phyloP scores from a whole-genome alignment of 2,888 invertebrate species.

The Toxonevra muliebris region DNA sequence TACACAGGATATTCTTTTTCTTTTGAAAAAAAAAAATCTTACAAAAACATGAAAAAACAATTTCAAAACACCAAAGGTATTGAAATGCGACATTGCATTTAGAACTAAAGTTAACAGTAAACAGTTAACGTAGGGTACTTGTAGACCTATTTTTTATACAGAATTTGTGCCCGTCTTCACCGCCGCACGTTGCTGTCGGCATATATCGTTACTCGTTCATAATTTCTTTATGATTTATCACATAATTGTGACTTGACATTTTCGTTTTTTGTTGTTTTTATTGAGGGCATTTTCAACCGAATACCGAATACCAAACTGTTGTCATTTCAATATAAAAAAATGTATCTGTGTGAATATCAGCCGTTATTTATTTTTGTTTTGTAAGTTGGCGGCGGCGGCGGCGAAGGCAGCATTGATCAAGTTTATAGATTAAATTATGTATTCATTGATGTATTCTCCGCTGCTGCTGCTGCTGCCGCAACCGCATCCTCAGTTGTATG shows the following conservation, averaged over 20 bases:
- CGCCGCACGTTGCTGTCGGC: conserved; percentile 52
- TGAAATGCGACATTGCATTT: no score
- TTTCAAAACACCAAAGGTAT: conserved; percentile 9
- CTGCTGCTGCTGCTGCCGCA: no score
- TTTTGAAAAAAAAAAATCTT: neutral
- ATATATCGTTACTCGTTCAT: conserved; percentile 52
- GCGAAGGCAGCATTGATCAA: no score
- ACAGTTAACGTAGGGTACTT: no score
- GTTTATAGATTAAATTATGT: no score
- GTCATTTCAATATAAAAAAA: no score
- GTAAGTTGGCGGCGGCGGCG: neutral
- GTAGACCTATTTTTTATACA: no score
- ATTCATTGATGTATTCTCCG: no score
- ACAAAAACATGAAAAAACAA: conserved; percentile 28
- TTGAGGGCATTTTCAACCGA: neutral
- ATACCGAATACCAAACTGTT: neutral
- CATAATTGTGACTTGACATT: conserved; percentile 58
- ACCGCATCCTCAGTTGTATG: no score
- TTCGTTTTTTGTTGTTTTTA: conserved; percentile 35
- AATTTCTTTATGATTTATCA: conserved; percentile 56
- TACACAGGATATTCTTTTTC: neutral
- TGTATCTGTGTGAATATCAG: conserved; percentile 19
- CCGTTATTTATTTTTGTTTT: conserved; percentile 9
- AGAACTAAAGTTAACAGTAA: no score
- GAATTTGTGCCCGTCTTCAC: conserved; percentile 34